Conservation (phyloP, 1,140 invertebrate species). For the Sycophaga agraensis region DNA sequence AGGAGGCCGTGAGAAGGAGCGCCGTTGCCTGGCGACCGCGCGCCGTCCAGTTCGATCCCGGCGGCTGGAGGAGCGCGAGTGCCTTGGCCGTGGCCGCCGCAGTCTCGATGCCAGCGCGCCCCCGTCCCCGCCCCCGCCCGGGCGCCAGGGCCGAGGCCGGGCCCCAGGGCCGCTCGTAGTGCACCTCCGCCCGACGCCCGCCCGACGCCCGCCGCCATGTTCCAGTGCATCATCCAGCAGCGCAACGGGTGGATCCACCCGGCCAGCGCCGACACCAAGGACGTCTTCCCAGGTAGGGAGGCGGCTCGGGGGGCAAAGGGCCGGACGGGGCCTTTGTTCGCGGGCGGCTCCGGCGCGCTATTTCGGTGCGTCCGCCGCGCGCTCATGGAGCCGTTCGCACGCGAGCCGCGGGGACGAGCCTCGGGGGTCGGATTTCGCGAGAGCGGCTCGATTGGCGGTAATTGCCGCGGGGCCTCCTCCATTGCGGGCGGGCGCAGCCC, state of each 20-base stretch:
- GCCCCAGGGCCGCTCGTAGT: no score
- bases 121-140: not conserved
- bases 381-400: no score
- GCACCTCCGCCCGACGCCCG: not conserved
- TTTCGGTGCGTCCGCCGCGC: not conserved
- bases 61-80: slow-evolving; percentile 50
- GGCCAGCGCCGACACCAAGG: slow-evolving; percentile 70
- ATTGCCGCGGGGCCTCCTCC: no score
- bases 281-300: slow-evolving; percentile 73
- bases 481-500: no score
- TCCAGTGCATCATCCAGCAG: slow-evolving; percentile 81
- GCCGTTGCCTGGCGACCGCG: slow-evolving; percentile 57
- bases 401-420: no score
- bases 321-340: no score
- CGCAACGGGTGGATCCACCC: slow-evolving; percentile 75
- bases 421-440: no score
- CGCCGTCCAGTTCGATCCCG: slow-evolving; percentile 58
- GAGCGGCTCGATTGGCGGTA: no score
- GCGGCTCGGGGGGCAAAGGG: no score
- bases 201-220: slow-evolving; percentile 58
- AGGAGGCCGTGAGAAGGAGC: not conserved
- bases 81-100: no score
- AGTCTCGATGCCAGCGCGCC: not conserved
- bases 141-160: no score
- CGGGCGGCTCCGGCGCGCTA: not conserved